Conservation (phyloP, 2,888 invertebrate genomes). For the Aphelenchoides bicaudatus region DNA sequence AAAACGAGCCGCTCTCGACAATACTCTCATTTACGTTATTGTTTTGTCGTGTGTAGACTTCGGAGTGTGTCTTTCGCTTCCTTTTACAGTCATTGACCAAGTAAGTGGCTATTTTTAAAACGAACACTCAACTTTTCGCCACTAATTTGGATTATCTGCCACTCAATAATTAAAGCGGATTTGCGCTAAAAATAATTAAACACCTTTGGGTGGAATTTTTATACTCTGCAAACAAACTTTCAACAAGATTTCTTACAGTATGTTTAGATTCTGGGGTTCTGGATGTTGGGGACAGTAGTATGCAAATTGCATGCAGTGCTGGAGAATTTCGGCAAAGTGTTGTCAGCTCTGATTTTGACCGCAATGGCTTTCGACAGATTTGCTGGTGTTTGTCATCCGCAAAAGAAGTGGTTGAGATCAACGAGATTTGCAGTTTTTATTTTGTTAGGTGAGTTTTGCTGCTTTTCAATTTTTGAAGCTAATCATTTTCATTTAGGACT, state of each 20-base stretch:
- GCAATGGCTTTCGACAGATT: conserved; percentile 56
- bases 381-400: conserved; percentile 56
- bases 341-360: conserved; percentile 54
- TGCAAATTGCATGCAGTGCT: conserved; percentile 58
- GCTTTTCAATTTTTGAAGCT: not conserved
- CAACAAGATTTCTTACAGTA: not conserved
- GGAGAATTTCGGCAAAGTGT: conserved; percentile 58
- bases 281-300: conserved; percentile 57
- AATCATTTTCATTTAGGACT: conserved; percentile 41
- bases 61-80: conserved; percentile 55
- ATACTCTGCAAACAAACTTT: not conserved
- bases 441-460: conserved; percentile 46
- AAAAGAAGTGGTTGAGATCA: conserved; percentile 48
- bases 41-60: conserved; percentile 58
- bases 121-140: not conserved
- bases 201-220: not conserved
- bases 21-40: conserved; percentile 56
- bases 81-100: conserved; percentile 58
- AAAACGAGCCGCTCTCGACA: conserved; percentile 46
- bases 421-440: conserved; percentile 47
- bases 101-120: conserved; percentile 24
- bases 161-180: not conserved
- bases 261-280: conserved; percentile 56
- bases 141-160: not conserved
- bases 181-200: not conserved